Conservation (phyloP, 2,888 invertebrate genomes). For the Drosophila atripex region DNA sequence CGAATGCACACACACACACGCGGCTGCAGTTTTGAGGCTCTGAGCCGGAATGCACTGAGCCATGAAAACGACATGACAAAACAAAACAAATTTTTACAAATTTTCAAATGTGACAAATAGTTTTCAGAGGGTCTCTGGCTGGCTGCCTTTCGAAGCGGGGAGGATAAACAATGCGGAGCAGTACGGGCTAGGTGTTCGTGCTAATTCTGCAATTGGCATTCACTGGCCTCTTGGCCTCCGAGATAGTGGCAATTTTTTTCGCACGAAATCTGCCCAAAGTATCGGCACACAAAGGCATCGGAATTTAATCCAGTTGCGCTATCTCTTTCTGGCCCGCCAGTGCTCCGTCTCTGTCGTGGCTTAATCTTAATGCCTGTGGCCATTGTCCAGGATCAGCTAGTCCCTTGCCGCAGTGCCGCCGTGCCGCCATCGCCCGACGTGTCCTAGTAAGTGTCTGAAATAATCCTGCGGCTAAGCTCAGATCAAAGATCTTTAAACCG, state of each 20-base stretch:
- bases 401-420: too few relatives aligned
- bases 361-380: slow-evolving; percentile 37
- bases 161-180: too few relatives aligned
- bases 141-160: background rate
- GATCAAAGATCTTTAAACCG: slow-evolving; percentile 77
- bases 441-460: slow-evolving; percentile 61
- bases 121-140: slow-evolving; percentile 26
- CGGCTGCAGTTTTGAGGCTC: slow-evolving; percentile 54
- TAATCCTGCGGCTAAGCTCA: slow-evolving; percentile 74
- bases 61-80: slow-evolving; percentile 81
- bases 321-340: slow-evolving; percentile 4
- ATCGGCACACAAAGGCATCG: slow-evolving; percentile 19
- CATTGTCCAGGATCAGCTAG: slow-evolving; percentile 44
- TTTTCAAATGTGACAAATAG: slow-evolving; percentile 63
- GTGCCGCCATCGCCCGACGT: too few relatives aligned
- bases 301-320: slow-evolving; percentile 30
- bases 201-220: slow-evolving; percentile 72
- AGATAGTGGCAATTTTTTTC: background rate
- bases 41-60: slow-evolving; percentile 68
- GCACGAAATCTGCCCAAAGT: slow-evolving; percentile 51
- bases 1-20: slow-evolving; percentile 15
- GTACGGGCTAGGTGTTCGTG: slow-evolving; percentile 53
- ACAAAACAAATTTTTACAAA: slow-evolving; percentile 67
- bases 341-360: slow-evolving; percentile 22
- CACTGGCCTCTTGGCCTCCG: slow-evolving; percentile 34